Evolutionary conservation across 1,140 invertebrate genomes (phyloP).

Genomic region (Lamellibrachia luymesi): DNA sequence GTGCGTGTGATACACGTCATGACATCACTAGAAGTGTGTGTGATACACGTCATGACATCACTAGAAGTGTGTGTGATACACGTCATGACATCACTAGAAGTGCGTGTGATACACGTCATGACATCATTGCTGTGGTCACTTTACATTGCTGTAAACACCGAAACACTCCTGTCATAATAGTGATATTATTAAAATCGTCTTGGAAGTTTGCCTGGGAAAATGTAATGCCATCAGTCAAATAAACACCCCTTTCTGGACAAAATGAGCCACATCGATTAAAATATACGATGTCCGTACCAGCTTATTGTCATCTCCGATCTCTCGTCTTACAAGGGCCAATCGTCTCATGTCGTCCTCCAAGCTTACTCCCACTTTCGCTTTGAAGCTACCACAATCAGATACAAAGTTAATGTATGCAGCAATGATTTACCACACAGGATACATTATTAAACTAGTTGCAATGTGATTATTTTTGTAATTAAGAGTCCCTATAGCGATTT

Average conservation of each 20-base stretch:
- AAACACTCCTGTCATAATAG: too few relatives aligned
- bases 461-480: not conserved
- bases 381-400: conserved; percentile 63
- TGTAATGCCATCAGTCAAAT: not conserved
- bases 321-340: conserved; percentile 69
- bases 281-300: conserved; percentile 61
- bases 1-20: too few relatives aligned
- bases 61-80: too few relatives aligned
- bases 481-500: not conserved
- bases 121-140: too few relatives aligned
- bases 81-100: too few relatives aligned
- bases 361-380: conserved; percentile 84
- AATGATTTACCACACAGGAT: not conserved
- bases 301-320: conserved; percentile 73
- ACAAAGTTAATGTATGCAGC: not conserved
- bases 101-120: too few relatives aligned
- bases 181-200: not conserved
- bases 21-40: too few relatives aligned
- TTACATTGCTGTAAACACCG: too few relatives aligned
- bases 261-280: not conserved
- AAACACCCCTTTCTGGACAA: not conserved
- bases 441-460: not conserved
- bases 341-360: conserved; percentile 75
- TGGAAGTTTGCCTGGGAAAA: not conserved
- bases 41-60: too few relatives aligned